These are phyloP conservation scores for Ephestia elutella DNA, from an alignment of 1,140 invertebrate species.

Conservation along the genomic window DNA sequence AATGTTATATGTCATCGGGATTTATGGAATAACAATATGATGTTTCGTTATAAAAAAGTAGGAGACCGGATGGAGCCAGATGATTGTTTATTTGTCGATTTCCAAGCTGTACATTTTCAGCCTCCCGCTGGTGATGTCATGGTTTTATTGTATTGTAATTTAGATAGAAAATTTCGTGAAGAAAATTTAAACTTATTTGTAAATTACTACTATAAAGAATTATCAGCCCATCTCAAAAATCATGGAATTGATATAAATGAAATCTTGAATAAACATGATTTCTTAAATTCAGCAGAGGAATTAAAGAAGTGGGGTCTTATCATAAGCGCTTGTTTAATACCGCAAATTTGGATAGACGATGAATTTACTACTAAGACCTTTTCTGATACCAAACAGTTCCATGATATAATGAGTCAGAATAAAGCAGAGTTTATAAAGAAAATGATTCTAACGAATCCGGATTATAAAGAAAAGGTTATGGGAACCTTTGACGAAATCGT, in stretches of 20 bases:
- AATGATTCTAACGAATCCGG: conserved; percentile 41
- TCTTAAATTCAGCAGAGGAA: conserved; percentile 55
- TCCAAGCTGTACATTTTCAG: conserved; percentile 74
- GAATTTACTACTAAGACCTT: conserved; percentile 44
- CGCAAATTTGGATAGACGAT: conserved; percentile 55
- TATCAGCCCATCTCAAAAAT: conserved; percentile 52
- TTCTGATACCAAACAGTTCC: conserved; percentile 39
- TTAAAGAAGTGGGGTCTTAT: conserved; percentile 50
- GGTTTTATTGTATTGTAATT: conserved; percentile 53
- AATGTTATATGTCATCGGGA: conserved; percentile 78
- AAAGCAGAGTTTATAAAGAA: conserved; percentile 50
- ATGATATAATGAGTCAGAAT: conserved; percentile 45
- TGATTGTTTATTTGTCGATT: conserved; percentile 77
- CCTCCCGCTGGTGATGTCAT: conserved; percentile 76
- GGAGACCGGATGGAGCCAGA: conserved; percentile 34
- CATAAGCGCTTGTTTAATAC: conserved; percentile 47
- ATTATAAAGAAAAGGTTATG: conserved; percentile 48
- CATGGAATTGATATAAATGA: conserved; percentile 48
- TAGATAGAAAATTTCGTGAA: conserved; percentile 51
- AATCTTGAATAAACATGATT: conserved; percentile 53
- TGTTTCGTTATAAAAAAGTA: conserved; percentile 74
- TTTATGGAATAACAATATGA: conserved; percentile 78
- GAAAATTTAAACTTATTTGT: conserved; percentile 60
- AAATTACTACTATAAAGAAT: conserved; percentile 68
- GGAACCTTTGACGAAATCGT: conserved; percentile 57